Evolutionary conservation across 2,888 invertebrate species (phyloP), one percentile per base, ranked within the genome.

Genomic region (Troides oblongomaculatus): DNA sequence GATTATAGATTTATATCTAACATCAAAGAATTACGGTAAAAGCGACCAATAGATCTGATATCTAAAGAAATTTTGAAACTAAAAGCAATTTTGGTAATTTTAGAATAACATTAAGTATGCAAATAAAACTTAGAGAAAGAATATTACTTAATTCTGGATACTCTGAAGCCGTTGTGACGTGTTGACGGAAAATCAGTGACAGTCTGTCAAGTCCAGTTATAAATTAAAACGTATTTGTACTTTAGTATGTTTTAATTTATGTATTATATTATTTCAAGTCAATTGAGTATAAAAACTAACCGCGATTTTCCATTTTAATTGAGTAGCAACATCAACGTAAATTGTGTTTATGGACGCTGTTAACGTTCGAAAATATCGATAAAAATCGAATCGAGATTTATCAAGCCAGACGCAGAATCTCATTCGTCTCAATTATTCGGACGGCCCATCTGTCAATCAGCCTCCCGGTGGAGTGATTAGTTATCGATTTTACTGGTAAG

Each of bases 391-490:
- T 69, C 60, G 76, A 82, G 85, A 85, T 87, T 89, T 86, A 87
- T 86, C 82, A 79, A 73, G 72, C 78, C 76, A 86, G 86, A 85
- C 86, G 77, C 81, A 77, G 79, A 80, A 75, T 82, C 86, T 74
- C 88, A 91, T 92, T 86, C 87, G 81, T 92, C 91, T 91, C 91
- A 92, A 92, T 92, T 92, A 92, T 81, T 74, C 71, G 79, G 92
- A 91, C 91, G 83, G 90, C 83, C 88, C 82, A 90, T 92, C 90
- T 89, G 92, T 91, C 92, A 90, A 89, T 92, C 92, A 87, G 81
- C 70, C 76, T 87, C 92, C 88, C 89, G 77, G 73, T 76, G 88
- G 92, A 85, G 89, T 88, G 87, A 91, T 91, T 87, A 86, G 87
- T 85, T 86, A 86, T 84, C 79, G 81, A 86, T 86, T 77, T 77